A percentile compares a stretch with the other conserved stretches of the same genome.
Conservation (phyloP, 2,888 invertebrate species). For the Pachymerium ferrugineum region DNA sequence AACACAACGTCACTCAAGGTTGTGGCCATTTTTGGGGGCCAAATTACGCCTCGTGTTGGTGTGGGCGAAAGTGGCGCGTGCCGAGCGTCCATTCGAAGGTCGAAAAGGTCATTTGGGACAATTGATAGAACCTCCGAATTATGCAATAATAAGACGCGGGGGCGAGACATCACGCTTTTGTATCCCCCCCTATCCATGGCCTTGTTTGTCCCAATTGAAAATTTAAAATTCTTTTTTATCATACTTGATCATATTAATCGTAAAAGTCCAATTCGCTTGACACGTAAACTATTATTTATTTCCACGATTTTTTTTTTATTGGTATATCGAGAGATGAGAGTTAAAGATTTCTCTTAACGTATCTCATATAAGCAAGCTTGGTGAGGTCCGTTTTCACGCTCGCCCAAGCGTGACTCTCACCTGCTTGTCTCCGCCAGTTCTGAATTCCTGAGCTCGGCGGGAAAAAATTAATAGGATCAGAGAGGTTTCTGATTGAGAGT, state of each 20-base stretch:
- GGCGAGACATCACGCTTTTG: background rate
- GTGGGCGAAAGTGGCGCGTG: constrained; percentile 13
- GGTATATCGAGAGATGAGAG: too few relatives aligned
- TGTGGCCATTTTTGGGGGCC: background rate
- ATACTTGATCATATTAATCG: too few relatives aligned
- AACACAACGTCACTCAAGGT: background rate
- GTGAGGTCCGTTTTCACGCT: background rate
- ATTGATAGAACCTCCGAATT: constrained; percentile 13
- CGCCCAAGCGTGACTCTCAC: background rate
- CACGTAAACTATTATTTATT: too few relatives aligned
- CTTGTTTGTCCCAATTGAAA: constrained; percentile 1
- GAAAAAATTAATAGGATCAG: constrained; percentile 2
- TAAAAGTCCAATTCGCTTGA: too few relatives aligned
- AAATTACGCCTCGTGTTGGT: background rate
- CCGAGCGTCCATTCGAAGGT: background rate
- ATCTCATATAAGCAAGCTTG: too few relatives aligned
- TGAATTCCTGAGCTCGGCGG: background rate
- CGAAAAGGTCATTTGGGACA: constrained; percentile 9
- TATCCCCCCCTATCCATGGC: background rate
- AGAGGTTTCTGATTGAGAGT: background rate
- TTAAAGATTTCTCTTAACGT: too few relatives aligned
- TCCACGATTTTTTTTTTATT: too few relatives aligned
- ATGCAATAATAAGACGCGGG: background rate
- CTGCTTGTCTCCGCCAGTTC: background rate
- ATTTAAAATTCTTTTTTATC: too few relatives aligned